Evolutionary conservation across 1,140 invertebrate species (phyloP).

Genomic region (Eueides isabella): DNA sequence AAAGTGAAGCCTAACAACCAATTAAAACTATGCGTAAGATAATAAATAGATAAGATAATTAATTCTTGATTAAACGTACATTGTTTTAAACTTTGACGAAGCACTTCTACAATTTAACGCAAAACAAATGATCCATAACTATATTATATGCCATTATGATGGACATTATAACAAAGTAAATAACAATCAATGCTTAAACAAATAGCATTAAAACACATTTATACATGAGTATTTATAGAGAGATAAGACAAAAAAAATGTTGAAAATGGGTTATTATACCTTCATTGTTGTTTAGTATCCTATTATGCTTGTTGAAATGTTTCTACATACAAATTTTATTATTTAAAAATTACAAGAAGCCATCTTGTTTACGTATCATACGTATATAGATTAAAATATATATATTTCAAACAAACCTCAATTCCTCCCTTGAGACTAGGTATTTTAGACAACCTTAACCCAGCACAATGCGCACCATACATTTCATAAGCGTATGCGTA

Average conservation of each 20-base stretch:
- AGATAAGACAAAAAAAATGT: background rate
- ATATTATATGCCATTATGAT: background rate
- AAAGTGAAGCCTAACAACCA: slow-evolving; percentile 15
- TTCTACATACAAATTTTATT: too few species aligned
- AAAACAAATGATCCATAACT: background rate
- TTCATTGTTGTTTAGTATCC: background rate
- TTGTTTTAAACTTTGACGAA: slow-evolving; percentile 27
- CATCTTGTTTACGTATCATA: too few species aligned
- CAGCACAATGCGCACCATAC: slow-evolving; percentile 81
- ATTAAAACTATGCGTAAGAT: slow-evolving; percentile 35
- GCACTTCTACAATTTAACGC: background rate
- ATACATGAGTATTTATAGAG: slow-evolving; percentile 3
- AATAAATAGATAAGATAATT: slow-evolving; percentile 41
- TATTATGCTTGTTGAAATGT: too few species aligned
- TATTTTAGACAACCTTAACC: slow-evolving; percentile 80
- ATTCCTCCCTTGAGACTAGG: slow-evolving; percentile 81
- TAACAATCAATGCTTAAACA: slow-evolving; percentile 18
- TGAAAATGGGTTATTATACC: background rate
- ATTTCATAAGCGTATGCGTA: slow-evolving; percentile 81
- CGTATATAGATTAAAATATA: background rate
- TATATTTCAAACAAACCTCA: slow-evolving; percentile 67
- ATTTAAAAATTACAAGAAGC: too few species aligned
- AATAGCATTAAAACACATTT: slow-evolving; percentile 25
- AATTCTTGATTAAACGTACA: slow-evolving; percentile 34
- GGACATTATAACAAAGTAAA: slow-evolving; percentile 11